phyloP scores from a whole-genome alignment of 2,888 invertebrate genomes.

The Athalia cordata region DNA sequence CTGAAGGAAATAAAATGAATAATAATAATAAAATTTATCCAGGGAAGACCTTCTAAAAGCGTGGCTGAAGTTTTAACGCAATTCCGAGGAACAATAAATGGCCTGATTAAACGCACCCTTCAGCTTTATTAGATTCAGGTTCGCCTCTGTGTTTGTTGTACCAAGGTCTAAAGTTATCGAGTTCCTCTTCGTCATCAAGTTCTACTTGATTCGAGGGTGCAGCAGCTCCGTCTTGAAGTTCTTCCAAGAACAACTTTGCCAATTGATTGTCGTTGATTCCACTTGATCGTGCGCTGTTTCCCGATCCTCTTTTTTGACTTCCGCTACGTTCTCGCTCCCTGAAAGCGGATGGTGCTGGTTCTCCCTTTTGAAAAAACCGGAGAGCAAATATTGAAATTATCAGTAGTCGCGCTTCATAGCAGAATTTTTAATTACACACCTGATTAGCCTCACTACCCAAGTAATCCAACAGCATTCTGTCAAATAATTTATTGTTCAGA shows the following conservation, averaged over 20 bases:
- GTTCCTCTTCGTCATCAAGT: conserved; percentile 57
- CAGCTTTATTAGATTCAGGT: conserved; percentile 54
- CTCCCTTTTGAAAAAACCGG: conserved; percentile 47
- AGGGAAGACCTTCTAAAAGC: neutral
- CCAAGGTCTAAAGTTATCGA: conserved; percentile 55
- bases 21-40: neutral
- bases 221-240: conserved; percentile 54
- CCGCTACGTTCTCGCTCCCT: conserved; percentile 66
- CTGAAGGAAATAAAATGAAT: conserved; percentile 20
- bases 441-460: conserved; percentile 58
- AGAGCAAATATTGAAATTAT: no score
- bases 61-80: neutral
- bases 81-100: neutral
- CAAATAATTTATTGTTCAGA: conserved; percentile 60
- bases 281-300: conserved; percentile 45
- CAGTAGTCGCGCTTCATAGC: no score
- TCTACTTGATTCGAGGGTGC: conserved; percentile 53
- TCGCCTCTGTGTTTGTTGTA: conserved; percentile 58
- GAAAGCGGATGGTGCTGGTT: conserved; percentile 62
- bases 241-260: conserved; percentile 57
- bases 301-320: conserved; percentile 56
- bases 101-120: conserved; percentile 53
- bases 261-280: conserved; percentile 53
- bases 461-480: conserved; percentile 61
- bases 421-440: conserved; percentile 51